phyloP scores from a whole-genome alignment of 37 sponge, comb jelly and placozoan genomes.

The Halisarca cf. caerulea region DNA sequence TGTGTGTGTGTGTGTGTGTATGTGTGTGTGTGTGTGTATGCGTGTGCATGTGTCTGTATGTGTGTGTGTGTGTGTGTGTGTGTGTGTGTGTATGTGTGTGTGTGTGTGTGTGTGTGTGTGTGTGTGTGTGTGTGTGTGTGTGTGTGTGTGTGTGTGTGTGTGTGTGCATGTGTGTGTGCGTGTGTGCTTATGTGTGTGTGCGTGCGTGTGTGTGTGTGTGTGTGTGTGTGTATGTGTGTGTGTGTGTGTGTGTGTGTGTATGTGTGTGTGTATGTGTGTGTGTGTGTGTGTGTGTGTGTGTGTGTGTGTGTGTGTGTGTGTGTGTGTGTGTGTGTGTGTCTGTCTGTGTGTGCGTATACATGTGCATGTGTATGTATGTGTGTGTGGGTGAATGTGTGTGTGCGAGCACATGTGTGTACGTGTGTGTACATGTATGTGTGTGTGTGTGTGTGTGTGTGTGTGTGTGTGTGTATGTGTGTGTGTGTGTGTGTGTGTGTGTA shows the following conservation, averaged over 20 bases:
- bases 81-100: slow-evolving; percentile 16
- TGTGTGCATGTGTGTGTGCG: slow-evolving; percentile 2
- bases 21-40: too few relatives aligned
- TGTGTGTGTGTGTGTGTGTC: slow-evolving; percentile 11
- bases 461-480: slow-evolving; percentile 9
- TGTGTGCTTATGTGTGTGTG: background rate
- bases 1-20: too few relatives aligned
- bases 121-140: slow-evolving; percentile 22
- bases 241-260: slow-evolving; percentile 14
- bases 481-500: slow-evolving; percentile 10
- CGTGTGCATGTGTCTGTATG: slow-evolving; percentile 14
- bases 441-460: slow-evolving; percentile 4
- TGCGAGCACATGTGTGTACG: background rate
- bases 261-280: background rate
- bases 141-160: background rate
- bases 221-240: slow-evolving; percentile 6
- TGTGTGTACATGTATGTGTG: slow-evolving; percentile 13
- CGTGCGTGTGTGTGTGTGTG: background rate
- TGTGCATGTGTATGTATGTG: background rate
- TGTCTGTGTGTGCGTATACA: background rate
- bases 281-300: slow-evolving; percentile 17
- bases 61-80: background rate
- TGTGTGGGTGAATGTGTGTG: background rate
- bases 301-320: slow-evolving; percentile 5
- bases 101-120: background rate